Evolutionary conservation across 2,113 vertebrate species (phyloP).

Genomic region (Protobothrops flavoviridis): DNA sequence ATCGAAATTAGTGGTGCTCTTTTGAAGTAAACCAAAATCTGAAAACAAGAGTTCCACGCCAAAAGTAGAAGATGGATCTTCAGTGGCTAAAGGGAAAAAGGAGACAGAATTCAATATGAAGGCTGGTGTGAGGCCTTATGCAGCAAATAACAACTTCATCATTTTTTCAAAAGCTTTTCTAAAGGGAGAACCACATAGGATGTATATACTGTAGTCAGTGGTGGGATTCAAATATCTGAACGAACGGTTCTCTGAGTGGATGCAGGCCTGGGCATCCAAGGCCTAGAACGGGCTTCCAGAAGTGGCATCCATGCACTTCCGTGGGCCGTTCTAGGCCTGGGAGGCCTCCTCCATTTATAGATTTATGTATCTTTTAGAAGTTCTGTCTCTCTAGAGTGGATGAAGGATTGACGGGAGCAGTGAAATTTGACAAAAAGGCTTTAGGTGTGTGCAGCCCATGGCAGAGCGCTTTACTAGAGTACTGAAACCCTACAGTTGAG

Average conservation of each 20-base stretch:
- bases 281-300: no score
- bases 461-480: background rate
- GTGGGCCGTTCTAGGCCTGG: no score
- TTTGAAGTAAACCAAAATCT: slow-evolving; percentile 61
- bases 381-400: background rate
- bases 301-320: no score
- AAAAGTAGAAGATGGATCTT: slow-evolving; percentile 57
- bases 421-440: background rate
- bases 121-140: background rate
- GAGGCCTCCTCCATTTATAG: background rate
- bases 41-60: slow-evolving; percentile 65
- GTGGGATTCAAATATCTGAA: no score
- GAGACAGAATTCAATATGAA: background rate
- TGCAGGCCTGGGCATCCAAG: no score
- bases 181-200: background rate
- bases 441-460: background rate
- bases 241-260: no score
- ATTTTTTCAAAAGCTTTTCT: background rate
- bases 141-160: background rate
- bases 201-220: background rate
- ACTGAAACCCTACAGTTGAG: background rate
- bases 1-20: slow-evolving; percentile 50
- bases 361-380: background rate
- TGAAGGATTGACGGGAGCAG: background rate
- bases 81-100: slow-evolving; percentile 50